Conservation (phyloP, 2,797 vertebrate genomes). For the Crenuchus spilurus region DNA sequence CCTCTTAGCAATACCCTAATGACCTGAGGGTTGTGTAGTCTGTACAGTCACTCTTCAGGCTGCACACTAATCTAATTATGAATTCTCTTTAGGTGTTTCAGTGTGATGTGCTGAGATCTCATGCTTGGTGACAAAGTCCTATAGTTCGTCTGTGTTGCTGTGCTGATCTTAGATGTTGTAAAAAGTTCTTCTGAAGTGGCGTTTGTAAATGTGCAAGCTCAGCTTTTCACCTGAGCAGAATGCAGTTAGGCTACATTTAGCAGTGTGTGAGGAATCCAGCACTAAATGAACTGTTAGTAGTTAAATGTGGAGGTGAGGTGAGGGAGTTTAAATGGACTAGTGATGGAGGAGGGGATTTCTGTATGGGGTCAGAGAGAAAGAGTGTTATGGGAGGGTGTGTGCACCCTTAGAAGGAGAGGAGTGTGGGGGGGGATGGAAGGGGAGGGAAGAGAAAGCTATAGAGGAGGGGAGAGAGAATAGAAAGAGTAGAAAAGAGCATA, state of each 20-base stretch:
- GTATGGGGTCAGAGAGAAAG: constrained; percentile 29
- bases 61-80: no score
- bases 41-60: no score
- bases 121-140: no score
- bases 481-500: constrained; percentile 32
- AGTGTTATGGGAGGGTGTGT: constrained; percentile 23
- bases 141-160: no score
- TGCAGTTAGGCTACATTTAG: background rate
- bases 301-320: constrained; percentile 6
- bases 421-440: constrained; percentile 34
- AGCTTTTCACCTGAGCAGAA: background rate
- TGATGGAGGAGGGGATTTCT: constrained; percentile 10
- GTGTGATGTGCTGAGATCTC: no score
- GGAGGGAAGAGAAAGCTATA: constrained; percentile 44
- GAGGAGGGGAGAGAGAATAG: constrained; percentile 44
- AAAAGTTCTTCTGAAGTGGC: no score
- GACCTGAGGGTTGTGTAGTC: no score
- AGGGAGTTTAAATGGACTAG: constrained; percentile 11
- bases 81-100: no score
- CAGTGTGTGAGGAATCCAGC: background rate
- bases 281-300: background rate
- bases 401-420: constrained; percentile 55
- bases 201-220: background rate
- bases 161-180: no score
- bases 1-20: no score